phyloP scores from a whole-genome alignment of 2,113 vertebrate genomes.

The Beaufortia kweichowensis region DNA sequence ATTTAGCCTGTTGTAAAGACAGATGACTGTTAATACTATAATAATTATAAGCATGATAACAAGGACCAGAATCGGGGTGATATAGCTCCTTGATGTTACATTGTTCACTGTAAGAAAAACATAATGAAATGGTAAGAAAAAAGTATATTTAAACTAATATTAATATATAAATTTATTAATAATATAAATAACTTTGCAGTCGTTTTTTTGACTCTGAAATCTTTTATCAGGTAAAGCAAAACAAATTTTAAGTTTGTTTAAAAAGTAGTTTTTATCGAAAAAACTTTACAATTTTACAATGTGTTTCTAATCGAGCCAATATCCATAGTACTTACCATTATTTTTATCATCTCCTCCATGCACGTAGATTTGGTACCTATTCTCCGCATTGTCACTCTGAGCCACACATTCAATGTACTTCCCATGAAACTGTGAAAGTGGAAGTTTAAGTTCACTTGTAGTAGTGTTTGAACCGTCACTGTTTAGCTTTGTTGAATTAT shows the following conservation, averaged over 20 bases:
- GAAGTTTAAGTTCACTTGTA: conserved; percentile 59
- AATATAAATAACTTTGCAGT: no score
- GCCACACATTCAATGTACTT: conserved; percentile 60
- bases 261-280: no score
- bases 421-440: background rate
- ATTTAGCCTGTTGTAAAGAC: background rate
- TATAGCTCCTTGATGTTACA: background rate
- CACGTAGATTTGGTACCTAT: background rate
- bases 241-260: no score
- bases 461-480: conserved; percentile 58
- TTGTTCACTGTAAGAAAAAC: conserved; percentile 23
- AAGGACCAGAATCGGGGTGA: background rate
- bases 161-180: no score
- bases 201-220: no score
- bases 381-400: conserved; percentile 16
- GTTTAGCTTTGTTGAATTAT: background rate
- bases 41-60: background rate
- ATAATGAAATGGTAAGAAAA: background rate
- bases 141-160: no score
- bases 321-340: conserved; percentile 28
- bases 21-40: background rate
- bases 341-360: background rate
- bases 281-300: background rate
- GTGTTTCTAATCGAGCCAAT: background rate
- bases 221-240: no score